Conservation (phyloP, 2,113 vertebrate species). For the Myotis brandtii region DNA sequence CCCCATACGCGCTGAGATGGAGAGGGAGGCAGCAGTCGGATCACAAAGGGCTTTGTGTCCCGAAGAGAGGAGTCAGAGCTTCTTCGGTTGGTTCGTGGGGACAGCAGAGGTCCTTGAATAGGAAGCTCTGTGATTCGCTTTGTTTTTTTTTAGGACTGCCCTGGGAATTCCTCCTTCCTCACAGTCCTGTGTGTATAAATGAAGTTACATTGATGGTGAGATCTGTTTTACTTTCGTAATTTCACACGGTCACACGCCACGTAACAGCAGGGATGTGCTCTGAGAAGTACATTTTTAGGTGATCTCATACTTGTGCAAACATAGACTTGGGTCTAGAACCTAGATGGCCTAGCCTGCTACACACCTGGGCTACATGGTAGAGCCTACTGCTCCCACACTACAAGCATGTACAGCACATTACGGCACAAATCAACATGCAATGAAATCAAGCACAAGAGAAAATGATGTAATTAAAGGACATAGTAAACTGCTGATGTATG, state of each 20-base stretch:
- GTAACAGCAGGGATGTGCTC: background rate
- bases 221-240: background rate
- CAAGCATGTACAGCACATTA: background rate
- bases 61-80: background rate
- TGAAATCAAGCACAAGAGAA: background rate
- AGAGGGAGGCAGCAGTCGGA: background rate
- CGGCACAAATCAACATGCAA: background rate
- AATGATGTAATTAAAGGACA: background rate
- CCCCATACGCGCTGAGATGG: background rate
- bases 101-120: background rate
- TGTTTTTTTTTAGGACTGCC: background rate
- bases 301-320: background rate
- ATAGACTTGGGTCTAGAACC: background rate
- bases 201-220: background rate
- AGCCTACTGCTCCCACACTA: background rate
- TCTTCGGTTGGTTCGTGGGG: background rate
- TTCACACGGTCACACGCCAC: background rate
- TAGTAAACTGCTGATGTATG: background rate
- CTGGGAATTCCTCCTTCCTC: background rate
- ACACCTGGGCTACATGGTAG: background rate
- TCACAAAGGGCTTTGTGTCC: background rate
- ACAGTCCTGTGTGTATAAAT: background rate
- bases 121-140: background rate
- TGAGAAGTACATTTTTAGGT: background rate
- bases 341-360: background rate